Evolutionary conservation across 1,140 invertebrate species (phyloP), one percentile per base, ranked within the genome.

Genomic region (Hylaeus anthracinus): DNA sequence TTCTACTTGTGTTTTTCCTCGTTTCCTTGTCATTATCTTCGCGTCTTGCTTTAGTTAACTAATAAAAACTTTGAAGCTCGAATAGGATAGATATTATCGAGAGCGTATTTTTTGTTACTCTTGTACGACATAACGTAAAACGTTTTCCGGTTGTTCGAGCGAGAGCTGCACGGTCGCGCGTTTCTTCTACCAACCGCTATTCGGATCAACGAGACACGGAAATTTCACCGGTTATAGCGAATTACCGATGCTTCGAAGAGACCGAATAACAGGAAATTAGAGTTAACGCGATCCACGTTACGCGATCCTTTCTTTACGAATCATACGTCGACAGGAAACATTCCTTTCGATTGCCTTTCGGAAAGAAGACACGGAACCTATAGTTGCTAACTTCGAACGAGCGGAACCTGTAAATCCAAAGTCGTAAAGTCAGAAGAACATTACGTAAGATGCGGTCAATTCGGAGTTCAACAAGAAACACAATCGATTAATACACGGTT

Each of bases 161-260:
- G 15, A 2, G 12, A 3, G 14, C 55, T 1, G 6, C 51, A 9
- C 55, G 14, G 12, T 45, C 55, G 15, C 1, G 43, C 55, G 43
- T 9, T 66, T 15, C 64, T 66, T 72, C 55, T 63, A 72, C 72
- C 71, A 79, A 64, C n/a, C 37, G 41, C 69, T 39, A 72, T 79
- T 72, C 37, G 60, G 51, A 72, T 56, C 41, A 72, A 79, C 60
- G 76, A 56, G 77, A 79, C 69, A 26, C 69, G 77, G 70, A 64
- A 79, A 79, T 79, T 71, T 78, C 75, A 78, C 15, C 48, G 56
- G 56, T 63, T 53, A 37, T 45, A 63, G 37, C 15, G 37, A 65
- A 79, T 79, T 64, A 72, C 69, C 43, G 26, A 5, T 10, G 26
- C 3, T 12, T 26, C 5, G 72, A 64, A 55, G 60, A 39, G 56